phyloP scores from a whole-genome alignment of 2,113 vertebrate genomes.

The Sialia sialis region DNA sequence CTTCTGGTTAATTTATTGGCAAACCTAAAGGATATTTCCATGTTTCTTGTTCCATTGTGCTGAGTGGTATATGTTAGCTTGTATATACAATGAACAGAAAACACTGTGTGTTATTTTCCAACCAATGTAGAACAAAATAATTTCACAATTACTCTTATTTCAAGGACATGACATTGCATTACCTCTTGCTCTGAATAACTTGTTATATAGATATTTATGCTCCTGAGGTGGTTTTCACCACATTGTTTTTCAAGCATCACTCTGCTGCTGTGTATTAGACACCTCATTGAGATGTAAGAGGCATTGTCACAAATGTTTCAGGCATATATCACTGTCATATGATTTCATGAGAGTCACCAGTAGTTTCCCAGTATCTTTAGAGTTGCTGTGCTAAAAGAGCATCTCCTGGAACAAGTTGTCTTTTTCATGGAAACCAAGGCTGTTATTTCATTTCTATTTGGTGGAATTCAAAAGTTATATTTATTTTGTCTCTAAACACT shows the following conservation, averaged over 20 bases:
- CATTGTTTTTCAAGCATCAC: background rate
- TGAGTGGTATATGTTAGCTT: background rate
- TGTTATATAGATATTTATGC: background rate
- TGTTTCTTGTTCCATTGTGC: background rate
- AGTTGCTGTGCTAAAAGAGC: background rate
- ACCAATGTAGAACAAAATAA: background rate
- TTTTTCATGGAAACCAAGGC: background rate
- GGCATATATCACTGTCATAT: background rate
- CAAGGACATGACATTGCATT: background rate
- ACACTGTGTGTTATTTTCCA: background rate
- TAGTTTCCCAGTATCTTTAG: background rate
- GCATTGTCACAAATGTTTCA: background rate
- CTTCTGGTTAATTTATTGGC: background rate
- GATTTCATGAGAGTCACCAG: background rate
- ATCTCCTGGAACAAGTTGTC: background rate
- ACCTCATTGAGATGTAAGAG: background rate
- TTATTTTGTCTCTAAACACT: background rate
- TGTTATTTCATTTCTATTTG: background rate
- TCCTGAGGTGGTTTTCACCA: background rate
- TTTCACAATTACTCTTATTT: background rate
- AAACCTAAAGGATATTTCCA: background rate
- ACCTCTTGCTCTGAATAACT: background rate
- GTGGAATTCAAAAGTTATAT: background rate
- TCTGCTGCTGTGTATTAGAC: background rate
- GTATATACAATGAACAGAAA: background rate